Conservation (phyloP, 2,797 vertebrate genomes). For the Sorex maritimensis region DNA sequence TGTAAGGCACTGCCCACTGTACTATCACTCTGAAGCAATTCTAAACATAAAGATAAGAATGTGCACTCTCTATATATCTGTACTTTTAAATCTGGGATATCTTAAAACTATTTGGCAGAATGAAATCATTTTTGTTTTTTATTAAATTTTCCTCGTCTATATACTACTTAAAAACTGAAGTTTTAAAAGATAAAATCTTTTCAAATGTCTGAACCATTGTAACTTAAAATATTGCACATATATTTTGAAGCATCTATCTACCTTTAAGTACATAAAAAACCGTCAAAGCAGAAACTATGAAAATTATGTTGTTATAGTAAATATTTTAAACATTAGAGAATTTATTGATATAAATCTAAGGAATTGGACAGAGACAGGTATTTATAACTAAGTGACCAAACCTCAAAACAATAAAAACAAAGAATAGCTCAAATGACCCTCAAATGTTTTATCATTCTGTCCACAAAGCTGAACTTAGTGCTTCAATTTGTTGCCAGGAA, state of each 20-base stretch:
- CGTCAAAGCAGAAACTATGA: neutral
- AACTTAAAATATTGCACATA: neutral
- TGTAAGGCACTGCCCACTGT: too few relatives aligned
- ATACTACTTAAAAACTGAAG: neutral
- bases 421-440: constrained; percentile 45
- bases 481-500: constrained; percentile 57
- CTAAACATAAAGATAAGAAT: neutral
- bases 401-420: constrained; percentile 66
- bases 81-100: neutral
- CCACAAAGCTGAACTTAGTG: constrained; percentile 69
- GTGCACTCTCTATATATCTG: neutral
- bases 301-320: constrained; percentile 1
- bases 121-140: neutral
- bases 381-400: constrained; percentile 54
- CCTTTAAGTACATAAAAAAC: constrained; percentile 53
- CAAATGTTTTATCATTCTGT: constrained; percentile 73
- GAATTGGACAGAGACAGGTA: neutral
- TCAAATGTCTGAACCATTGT: neutral
- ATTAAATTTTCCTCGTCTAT: neutral
- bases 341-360: constrained; percentile 21
- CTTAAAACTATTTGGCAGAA: neutral
- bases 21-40: too few relatives aligned
- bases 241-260: neutral
- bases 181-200: constrained; percentile 26
- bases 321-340: constrained; percentile 15